A percentile compares a stretch with the other conserved stretches of the same genome.
phyloP scores from a whole-genome alignment of 2,797 vertebrate species.

The Artibeus lituratus region DNA sequence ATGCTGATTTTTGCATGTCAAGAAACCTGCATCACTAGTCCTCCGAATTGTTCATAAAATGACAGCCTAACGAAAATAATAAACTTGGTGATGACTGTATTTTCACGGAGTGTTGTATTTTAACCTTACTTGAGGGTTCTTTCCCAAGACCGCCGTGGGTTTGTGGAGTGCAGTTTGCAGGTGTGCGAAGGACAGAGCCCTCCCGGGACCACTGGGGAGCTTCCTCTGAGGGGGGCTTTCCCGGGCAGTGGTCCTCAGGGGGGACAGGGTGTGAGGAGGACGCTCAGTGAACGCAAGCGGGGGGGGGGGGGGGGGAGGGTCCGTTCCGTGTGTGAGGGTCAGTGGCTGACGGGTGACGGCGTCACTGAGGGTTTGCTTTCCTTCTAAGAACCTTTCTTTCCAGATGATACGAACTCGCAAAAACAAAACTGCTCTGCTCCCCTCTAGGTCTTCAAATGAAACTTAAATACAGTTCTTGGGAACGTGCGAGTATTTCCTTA shows the following conservation, averaged over 20 bases:
- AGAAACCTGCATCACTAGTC: constrained; percentile 33
- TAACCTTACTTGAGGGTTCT: background rate
- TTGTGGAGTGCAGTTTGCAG: background rate
- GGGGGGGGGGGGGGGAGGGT: background rate
- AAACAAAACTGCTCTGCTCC: background rate
- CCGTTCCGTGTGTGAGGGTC: too few relatives aligned
- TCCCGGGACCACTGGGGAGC: background rate
- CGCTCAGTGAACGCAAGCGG: background rate
- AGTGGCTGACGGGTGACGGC: background rate
- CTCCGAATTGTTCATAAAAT: constrained; percentile 51
- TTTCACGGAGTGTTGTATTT: constrained; percentile 53
- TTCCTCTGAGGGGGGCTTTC: background rate
- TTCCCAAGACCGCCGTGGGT: background rate
- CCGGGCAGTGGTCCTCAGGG: background rate
- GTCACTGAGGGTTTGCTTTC: background rate
- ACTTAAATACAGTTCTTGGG: background rate
- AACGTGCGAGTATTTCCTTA: background rate
- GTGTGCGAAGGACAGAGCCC: background rate
- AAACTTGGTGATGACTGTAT: constrained; percentile 47
- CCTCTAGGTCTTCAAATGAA: background rate
- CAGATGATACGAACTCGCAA: background rate
- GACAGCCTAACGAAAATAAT: constrained; percentile 66
- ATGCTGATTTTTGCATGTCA: constrained; percentile 67
- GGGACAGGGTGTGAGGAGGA: background rate
- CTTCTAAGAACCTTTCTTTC: background rate